Evolutionary conservation across 2,888 invertebrate genomes (phyloP), one percentile per base, ranked within the genome.

Genomic region (Leptopilina syphax): DNA sequence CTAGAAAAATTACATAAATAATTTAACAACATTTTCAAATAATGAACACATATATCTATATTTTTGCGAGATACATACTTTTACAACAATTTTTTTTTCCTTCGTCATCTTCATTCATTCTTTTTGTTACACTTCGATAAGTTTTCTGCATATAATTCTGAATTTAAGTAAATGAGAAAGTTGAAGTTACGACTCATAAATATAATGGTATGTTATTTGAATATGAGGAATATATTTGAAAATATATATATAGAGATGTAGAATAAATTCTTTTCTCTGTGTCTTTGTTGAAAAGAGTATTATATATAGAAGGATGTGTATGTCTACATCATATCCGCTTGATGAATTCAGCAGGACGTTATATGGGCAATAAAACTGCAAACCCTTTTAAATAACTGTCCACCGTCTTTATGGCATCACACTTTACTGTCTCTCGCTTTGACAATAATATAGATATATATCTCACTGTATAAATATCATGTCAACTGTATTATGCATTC

Each of bases 301-400:
- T 34, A 34, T 34, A 34, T 60, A 57, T 8, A 34, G 77, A 80
- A 86, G 77, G 84, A 83, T 76, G 80, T 79, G 76, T 57, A 57
- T 73, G 63, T 70, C 83, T 84, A 80, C 83, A 83, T 86, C 84
- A 86, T 84, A 87, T 85, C 84, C 84, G 84, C 86, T 84, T 88
- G 85, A 89, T 89, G 88, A 88, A 87, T 88, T 88, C 84, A 79
- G 65, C 79, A 73, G 77, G 80, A 83, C 83, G 83, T 83, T 86
- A 85, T 84, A 81, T 82, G 84, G 79, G 87, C 88, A 85, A 87
- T 88, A 88, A 89, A 89, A 86, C 84, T 84, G 85, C 82, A 86
- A 85, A 88, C 85, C 85, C 87, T 87, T 87, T 85, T 86, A 87
- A 87, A 86, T 87, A 86, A 88, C 87, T 88, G 85, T 80, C 77